Base-by-base conservation (phyloP, 2,888 invertebrate species). In the Apoda limacodes region DNA sequence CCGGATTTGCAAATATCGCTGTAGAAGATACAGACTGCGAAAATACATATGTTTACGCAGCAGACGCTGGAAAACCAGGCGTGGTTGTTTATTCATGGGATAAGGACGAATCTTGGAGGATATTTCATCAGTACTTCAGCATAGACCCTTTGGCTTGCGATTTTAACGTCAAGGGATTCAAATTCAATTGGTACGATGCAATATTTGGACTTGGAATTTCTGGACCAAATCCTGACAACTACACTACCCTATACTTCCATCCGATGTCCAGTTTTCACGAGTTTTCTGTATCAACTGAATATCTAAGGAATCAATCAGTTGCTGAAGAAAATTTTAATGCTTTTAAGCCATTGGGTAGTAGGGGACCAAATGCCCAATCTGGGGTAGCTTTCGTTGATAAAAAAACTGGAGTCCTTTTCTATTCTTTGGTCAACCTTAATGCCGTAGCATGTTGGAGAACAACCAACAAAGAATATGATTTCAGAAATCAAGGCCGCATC, bases 371-470 rank as follows among this genome's bases (percentile, higher is more conserved):
- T 43, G 86, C 86, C 0, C 91, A 92, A 54, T 88, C 90, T 2
- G 88, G 88, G 34, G 88, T 83, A 1, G 86, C 89, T 1, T 90
- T 89, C 49, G 55, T 90, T 1, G 89, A 91, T 41, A 84, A 85
- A 12, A 82, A 84, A 39, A 86, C 88, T 0, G 88, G 88, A 1
- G 88, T 91, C 1, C 60, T 92, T 0, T 89, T 91, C 59, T 92
- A 91, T 55, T 85, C 89, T 1, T 58, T 91, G 30, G 85, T 90
- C 1, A 90, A 91, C 51, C 56, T 89, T 10, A 90, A 91, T 52
- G 88, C 90, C 0, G 85, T 92, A 0, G 90, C 88, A 1, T 92
- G 91, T 49, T 92, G 91, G 91, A 85, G 84, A 45, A 88, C 89
- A 0, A 85, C 86, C 0, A 87, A 86, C 43, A 83, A 83, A 24